Evolutionary conservation across 2,113 vertebrate species (phyloP), one percentile per base, ranked within the genome.

Genomic region (Rhinolophus ferrumequinum): DNA sequence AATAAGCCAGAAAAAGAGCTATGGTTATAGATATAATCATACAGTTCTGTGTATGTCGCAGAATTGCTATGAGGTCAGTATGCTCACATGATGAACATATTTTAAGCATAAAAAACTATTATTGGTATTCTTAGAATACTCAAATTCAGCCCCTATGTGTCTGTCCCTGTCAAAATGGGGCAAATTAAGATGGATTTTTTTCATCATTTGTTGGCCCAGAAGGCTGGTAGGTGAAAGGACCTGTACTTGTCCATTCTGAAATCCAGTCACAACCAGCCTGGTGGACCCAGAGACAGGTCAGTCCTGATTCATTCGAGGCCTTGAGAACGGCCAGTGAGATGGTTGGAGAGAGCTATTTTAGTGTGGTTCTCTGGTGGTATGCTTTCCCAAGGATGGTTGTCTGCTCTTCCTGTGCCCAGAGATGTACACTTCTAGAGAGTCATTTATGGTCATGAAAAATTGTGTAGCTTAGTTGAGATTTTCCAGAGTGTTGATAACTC

Each of bases 101-200:
- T 97, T 90, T 80, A 93, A 83, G 12, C 38, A 70, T 3, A 75
- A 80, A 82, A 60, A 38, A 44, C 41, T 72, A 62, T n/a, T 93
- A 21, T 62, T 80, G 21, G 8, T 73, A 19, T 77, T 92, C 64
- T 95, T 64, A 92, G 35, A 92, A 76, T 86, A 52, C 50, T 94
- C 16, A 64, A 87, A 64, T 76, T 2, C 10, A 66, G 24, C 10
- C 7, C 0, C 18, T 56, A 1, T 26, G 9, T 84, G 7, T 76
- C 35, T 89, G 12, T 73, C 14, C 10, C 33, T 69, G 1, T 58
- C 33, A 58, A 70, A 93, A 72, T 30, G 35, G 41, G 75, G n/a
- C 38, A 84, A 41, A 66, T 15, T 58, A 81, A 62, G n/a, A 58
- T 19, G 3, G 41, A 41, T 50, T 95, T 94, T 81, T 18, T 80